Base-by-base conservation (phyloP, 2,797 vertebrate genomes). In the Odontamblyopus rebecca region DNA sequence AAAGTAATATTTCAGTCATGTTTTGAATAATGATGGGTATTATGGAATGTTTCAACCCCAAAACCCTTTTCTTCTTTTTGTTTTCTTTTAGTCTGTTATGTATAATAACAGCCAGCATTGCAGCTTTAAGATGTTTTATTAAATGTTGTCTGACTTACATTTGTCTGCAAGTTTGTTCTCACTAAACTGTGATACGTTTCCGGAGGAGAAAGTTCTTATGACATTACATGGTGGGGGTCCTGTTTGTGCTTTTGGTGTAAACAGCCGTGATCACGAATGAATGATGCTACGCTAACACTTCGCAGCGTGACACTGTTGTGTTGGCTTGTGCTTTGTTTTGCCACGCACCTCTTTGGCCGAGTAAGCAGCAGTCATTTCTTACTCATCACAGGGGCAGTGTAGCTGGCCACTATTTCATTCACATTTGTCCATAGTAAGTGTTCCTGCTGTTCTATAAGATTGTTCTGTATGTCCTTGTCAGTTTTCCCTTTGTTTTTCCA, bases 381-480 rank as follows among this genome's bases (percentile, higher is more conserved):
- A 79, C 80, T 88, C 80, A 84, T 84, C 76, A 71, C 68, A 72
- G 79, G 74, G 64, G 74, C 82, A 54, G 75, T 84, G 74, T 77
- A 78, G 84, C 78, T 73, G 79, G 23, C 77, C 61, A 78, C 56
- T 76, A 71, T 73, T 80, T 68, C 32, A 72, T 85, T 69, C 69
- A 71, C 69, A 75, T 79, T 72, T 62, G 84, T 86, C 85, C 76
- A 68, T 68, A 70, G 70, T 78, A 76, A 82, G 76, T 61, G 67
- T 78, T 78, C 41, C 41, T 13, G 73, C 84, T 88, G 82, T 80
- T 80, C 81, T 6, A 67, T 85, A 80, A 88, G 91, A 84, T 92
- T 83, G 90, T 92, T 91, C 87, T 91, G 88, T 92, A 91, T 91
- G 89, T 90, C 82, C 38, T 41, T 41, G 38, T 41, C 9, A 41